Base-by-base conservation (phyloP, 1,140 invertebrate genomes). In the Zaprionus vittiger region DNA sequence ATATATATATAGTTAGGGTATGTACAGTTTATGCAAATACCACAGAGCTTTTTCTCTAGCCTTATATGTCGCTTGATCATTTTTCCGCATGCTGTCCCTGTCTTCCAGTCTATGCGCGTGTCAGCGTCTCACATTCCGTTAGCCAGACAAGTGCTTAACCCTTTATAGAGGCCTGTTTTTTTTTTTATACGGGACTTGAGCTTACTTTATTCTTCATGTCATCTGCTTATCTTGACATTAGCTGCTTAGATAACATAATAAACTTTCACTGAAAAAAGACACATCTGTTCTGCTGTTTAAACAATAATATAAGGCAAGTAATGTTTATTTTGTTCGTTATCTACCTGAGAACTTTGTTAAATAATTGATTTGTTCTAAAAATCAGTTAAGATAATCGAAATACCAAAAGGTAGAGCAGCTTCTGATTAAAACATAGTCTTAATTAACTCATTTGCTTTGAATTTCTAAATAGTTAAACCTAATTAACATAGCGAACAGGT, bases 11-110 rank as follows among this genome's bases (percentile, higher is more conserved):
- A 5, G n/a, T 47, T 24, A 22, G 20, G 5, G 22, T 52, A 52
- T 24, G 47, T 52, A 24, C 17, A 52, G 47, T 52, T 11, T 52
- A 52, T 52, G 47, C 20, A 52, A 52, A 52, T 52, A 52, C 26
- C 6, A 15, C 54, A 31, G 14, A n/a, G 26, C 24, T 56, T 28
- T 56, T 56, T 31, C 22, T n/a, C 54, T 56, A 11, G 47, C 47
- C 47, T 52, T 52, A 52, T 56, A 56, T 26, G 54, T 31, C 26
- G 47, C 47, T 52, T 56, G 54, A 15, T 56, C 24, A 26, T 56
- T 28, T 56, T 56, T 56, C 54, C 54, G 11, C 54, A 26, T 56
- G 26, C 6, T 56, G 22, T 56, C 26, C 24, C 54, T 5, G 15
- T 56, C 54, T 56, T 15, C 2, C 28, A 47, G 41, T 56, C 26